Percentiles rank a stretch among this genome's conserved stretches.
Evolutionary conservation across 2,797 vertebrate species (phyloP).

Genomic region (Anableps anableps): DNA sequence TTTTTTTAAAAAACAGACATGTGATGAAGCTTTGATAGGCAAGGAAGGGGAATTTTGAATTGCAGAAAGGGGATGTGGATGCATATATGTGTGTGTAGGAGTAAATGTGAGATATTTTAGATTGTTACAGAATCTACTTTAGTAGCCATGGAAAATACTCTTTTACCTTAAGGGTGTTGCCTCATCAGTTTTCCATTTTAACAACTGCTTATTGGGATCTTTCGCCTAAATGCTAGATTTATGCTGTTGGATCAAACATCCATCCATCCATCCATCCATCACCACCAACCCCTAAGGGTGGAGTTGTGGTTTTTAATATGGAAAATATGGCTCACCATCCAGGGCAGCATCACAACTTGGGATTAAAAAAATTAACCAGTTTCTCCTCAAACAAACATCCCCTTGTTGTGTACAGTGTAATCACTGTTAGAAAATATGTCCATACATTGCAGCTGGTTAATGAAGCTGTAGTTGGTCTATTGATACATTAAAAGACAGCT

Average conservation of each 20-base stretch:
- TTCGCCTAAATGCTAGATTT: no score
- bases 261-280: neutral
- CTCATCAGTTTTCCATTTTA: no score
- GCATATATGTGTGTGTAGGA: conserved; percentile 2
- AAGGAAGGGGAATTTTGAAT: conserved; percentile 31
- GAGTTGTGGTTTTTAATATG: neutral
- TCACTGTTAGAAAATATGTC: no score
- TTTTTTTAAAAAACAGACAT: conserved; percentile 68
- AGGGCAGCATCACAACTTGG: neutral
- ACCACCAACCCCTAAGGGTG: no score
- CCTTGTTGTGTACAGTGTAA: no score
- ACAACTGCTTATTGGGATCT: no score
- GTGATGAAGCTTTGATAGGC: conserved; percentile 61
- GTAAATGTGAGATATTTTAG: neutral
- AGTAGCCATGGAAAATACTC: conserved; percentile 12
- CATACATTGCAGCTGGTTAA: neutral
- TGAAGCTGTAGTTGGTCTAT: no score
- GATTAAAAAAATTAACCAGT: neutral
- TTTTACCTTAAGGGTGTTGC: neutral
- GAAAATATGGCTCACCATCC: neutral
- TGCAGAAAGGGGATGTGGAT: conserved; percentile 1
- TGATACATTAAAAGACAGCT: no score
- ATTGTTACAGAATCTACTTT: conserved; percentile 6
- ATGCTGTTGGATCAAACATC: neutral
- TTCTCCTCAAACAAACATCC: neutral